Conservation (phyloP, 2,113 vertebrate species). For the Trematocara unimaculatum region DNA sequence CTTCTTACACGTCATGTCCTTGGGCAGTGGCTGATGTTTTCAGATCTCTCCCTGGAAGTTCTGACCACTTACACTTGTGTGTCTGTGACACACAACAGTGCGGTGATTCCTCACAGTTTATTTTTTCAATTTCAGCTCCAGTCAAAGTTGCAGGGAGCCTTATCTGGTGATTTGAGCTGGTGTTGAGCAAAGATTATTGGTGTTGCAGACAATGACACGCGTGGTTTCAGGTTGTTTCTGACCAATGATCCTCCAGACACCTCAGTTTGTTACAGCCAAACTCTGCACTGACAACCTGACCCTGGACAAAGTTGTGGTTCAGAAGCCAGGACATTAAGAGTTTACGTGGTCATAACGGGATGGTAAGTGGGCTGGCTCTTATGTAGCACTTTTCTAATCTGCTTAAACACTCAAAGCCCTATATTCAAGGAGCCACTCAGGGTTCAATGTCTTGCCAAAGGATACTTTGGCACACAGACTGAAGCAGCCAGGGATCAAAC, state of each 20-base stretch:
- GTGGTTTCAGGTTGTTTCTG: not conserved
- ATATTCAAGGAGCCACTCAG: not conserved
- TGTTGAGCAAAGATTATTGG: not conserved
- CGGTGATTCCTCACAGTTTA: not conserved
- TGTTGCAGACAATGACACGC: not conserved
- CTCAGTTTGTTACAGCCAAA: not conserved
- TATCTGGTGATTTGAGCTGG: not conserved
- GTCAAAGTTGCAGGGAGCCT: not conserved
- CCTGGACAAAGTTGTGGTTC: not conserved
- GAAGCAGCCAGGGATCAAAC: not conserved
- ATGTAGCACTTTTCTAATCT: not conserved
- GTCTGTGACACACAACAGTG: not conserved
- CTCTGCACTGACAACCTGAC: not conserved
- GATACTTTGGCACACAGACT: not conserved
- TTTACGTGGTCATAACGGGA: not conserved
- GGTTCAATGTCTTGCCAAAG: not conserved
- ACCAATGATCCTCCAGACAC: not conserved
- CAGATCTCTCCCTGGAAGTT: not conserved
- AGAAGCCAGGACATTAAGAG: not conserved
- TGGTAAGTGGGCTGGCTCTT: not conserved
- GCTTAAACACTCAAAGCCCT: not conserved
- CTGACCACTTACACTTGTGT: not conserved
- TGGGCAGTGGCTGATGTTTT: not conserved
- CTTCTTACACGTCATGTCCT: not conserved
- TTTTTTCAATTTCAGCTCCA: not conserved